Percentiles rank a stretch among this genome's conserved stretches.
Conservation (phyloP, 53 echinoderm and acorn worm species). For the Crossaster papposus region DNA sequence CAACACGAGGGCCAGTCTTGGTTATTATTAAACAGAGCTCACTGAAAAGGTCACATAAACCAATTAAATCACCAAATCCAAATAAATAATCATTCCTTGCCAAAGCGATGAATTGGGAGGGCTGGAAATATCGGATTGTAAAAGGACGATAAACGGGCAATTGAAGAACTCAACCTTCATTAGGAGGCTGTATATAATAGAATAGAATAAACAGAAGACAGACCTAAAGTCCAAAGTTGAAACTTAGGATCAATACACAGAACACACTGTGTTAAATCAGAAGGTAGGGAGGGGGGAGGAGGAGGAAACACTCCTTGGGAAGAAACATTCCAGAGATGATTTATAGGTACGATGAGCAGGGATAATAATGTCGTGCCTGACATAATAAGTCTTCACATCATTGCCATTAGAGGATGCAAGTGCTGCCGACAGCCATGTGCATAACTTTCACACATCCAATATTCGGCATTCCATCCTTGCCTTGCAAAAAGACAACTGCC, state of each 20-base stretch:
- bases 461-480: neutral
- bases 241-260: too few species aligned
- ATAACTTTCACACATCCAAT: slow-evolving; percentile 1
- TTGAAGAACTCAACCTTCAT: neutral
- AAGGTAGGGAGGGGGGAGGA: too few species aligned
- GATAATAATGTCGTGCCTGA: neutral
- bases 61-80: slow-evolving; percentile 20
- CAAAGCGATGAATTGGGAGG: neutral
- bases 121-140: neutral
- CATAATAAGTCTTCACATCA: neutral
- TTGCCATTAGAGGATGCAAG: neutral
- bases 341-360: neutral
- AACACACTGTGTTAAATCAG: too few species aligned
- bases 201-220: too few species aligned
- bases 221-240: too few species aligned
- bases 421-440: neutral
- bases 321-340: neutral
- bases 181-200: too few species aligned
- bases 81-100: slow-evolving; percentile 5
- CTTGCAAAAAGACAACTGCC: neutral
- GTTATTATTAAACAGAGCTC: neutral
- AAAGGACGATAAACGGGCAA: neutral
- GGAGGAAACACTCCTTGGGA: neutral
- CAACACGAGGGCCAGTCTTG: slow-evolving; percentile 1
- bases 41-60: slow-evolving; percentile 18